Evolutionary conservation across 1,140 invertebrate species (phyloP), one percentile per base, ranked within the genome.

Genomic region (Macrocentrus cingulum): DNA sequence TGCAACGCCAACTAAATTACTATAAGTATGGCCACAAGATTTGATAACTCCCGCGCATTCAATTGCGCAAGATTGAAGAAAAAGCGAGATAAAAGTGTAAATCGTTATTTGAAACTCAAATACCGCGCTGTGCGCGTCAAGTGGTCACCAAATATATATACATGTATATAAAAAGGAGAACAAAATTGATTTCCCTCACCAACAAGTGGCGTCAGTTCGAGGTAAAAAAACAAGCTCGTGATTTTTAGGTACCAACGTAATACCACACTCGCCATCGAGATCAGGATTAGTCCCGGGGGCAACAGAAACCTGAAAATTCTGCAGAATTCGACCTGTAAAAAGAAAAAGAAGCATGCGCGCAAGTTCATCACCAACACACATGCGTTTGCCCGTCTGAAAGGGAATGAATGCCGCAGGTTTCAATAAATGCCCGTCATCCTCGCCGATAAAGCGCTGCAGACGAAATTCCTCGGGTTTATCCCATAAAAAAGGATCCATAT

Each of bases 341-440:
- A 92, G 68, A 60, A 88, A 85, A 45, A 91, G 63, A 48, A 91
- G 75, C 85, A 91, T 91, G 57, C 82, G 82, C 1, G 91, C 91
- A 32, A 95, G 71, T 66, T 92, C 90, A 60, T 95, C 92, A 2
- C 93, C 93, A 0, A 92, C 83, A 74, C 93, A 96, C 79, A 90
- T 87, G 25, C 91, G 81, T 71, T 92, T 91, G 86, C 91, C 92
- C 59, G 81, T 85, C 80, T 93, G 91, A 67, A 94, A 95, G 9
- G 93, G 92, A 49, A 94, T 84, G 67, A 94, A 92, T 25, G 86
- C 82, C 15, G 86, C 83, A 0, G 85, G 84, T 54, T 84, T 88
- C 1, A 75, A 62, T 22, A 91, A 80, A 16, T 74, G 80, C 0
- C 88, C 89, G n/a, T n/a, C n/a, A 16, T 88, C 82, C 1, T 82